Conservation (phyloP, 2,797 vertebrate species). For the Enteromius trimaculatus region DNA sequence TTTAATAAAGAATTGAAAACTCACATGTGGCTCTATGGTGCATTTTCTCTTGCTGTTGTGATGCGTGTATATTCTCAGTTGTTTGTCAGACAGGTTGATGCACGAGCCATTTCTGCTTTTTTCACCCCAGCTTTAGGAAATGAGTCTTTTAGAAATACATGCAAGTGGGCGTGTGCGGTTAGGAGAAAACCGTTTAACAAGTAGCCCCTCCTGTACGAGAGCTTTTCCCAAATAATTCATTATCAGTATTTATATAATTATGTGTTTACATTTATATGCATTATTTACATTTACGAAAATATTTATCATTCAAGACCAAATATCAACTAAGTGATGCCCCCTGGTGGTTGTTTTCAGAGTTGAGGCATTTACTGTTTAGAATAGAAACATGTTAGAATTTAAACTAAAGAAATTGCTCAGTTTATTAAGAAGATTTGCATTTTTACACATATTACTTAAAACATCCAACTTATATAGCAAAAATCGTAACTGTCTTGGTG, state of each 20-base stretch:
- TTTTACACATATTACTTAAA: slow-evolving; percentile 16
- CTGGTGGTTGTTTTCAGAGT: not conserved
- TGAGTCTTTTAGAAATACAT: slow-evolving; percentile 47
- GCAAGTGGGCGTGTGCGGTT: slow-evolving; percentile 20
- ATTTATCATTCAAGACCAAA: not conserved
- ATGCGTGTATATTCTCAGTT: not conserved
- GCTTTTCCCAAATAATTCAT: not conserved
- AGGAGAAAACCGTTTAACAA: not conserved
- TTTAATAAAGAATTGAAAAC: not conserved
- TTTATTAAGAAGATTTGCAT: slow-evolving; percentile 59
- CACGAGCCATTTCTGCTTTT: slow-evolving; percentile 45
- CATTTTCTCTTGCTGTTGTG: slow-evolving; percentile 15
- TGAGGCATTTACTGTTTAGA: not conserved
- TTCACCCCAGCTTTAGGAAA: slow-evolving; percentile 55
- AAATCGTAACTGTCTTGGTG: not conserved
- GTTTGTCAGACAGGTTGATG: slow-evolving; percentile 6
- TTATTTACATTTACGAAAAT: not conserved
- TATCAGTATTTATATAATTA: not conserved
- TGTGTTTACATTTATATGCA: not conserved
- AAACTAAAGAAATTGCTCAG: slow-evolving; percentile 35
- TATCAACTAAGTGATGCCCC: not conserved
- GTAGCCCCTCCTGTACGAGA: not conserved
- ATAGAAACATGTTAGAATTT: not conserved
- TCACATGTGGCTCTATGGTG: slow-evolving; percentile 28
- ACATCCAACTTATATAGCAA: not conserved